Evolutionary conservation across 2,888 invertebrate species (phyloP).

Genomic region (Corythucha ciliata): DNA sequence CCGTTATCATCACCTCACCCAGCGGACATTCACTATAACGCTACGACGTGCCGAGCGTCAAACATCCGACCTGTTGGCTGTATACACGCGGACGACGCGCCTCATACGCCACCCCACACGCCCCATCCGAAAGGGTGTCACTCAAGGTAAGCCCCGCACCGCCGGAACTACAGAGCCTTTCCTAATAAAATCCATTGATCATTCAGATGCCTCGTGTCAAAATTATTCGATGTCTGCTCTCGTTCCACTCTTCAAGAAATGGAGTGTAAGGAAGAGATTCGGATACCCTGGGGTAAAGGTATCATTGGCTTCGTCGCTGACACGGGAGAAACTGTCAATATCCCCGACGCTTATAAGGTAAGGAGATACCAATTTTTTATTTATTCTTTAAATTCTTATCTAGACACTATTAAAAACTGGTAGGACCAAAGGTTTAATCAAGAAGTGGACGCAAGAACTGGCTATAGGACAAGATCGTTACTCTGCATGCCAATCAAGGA

Average conservation of each 20-base stretch:
- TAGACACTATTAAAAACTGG: no score
- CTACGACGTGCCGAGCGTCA: no score
- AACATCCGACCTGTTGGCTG: constrained; percentile 23
- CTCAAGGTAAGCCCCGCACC: constrained; percentile 19
- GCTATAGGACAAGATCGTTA: constrained; percentile 83
- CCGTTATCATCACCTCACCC: no score
- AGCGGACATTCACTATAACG: background rate
- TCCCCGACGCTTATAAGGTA: constrained; percentile 91
- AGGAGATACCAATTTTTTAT: background rate
- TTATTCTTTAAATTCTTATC: background rate
- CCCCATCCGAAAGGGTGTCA: constrained; percentile 17
- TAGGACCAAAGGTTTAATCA: constrained; percentile 86
- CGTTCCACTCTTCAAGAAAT: constrained; percentile 86
- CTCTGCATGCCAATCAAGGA: constrained; percentile 95
- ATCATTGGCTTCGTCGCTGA: constrained; percentile 92
- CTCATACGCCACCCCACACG: background rate
- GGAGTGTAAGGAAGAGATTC: constrained; percentile 84
- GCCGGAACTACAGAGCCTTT: no score
- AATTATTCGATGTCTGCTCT: constrained; percentile 90
- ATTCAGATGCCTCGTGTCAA: constrained; percentile 81
- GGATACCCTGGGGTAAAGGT: constrained; percentile 90
- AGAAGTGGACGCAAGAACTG: constrained; percentile 85
- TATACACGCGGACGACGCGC: constrained; percentile 9
- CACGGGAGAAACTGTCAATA: constrained; percentile 86
- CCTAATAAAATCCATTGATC: constrained; percentile 6